Conservation (phyloP, 2,797 vertebrate species). For the Babyrousa celebensis region DNA sequence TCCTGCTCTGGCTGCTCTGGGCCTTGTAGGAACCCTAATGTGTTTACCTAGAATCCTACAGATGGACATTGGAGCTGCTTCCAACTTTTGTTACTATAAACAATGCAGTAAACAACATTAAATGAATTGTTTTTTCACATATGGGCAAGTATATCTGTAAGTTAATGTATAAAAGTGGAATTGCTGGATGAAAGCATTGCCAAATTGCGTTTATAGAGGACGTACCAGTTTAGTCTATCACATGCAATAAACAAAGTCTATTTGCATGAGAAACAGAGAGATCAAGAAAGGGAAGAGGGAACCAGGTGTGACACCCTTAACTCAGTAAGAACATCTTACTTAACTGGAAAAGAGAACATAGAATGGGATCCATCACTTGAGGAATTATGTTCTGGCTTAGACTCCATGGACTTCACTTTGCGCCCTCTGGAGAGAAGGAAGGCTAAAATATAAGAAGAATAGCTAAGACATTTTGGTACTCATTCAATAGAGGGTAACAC, state of each 20-base stretch:
- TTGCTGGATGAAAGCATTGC: slow-evolving; percentile 20
- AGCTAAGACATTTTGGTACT: not conserved
- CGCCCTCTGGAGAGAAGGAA: slow-evolving; percentile 5
- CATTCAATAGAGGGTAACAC: not conserved
- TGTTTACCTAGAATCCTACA: not conserved
- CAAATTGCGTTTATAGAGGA: not conserved
- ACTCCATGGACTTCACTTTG: not conserved
- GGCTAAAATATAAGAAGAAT: slow-evolving; percentile 4
- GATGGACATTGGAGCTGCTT: not conserved
- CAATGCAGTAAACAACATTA: slow-evolving; percentile 40
- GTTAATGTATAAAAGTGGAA: slow-evolving; percentile 57
- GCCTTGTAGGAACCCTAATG: not conserved
- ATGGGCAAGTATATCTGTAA: not conserved
- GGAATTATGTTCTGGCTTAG: not conserved
- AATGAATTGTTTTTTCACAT: slow-evolving; percentile 13
- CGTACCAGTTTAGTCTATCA: not conserved
- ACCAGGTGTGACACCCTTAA: not conserved
- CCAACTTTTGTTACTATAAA: slow-evolving; percentile 33
- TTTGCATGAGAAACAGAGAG: slow-evolving; percentile 20
- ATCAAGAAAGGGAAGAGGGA: slow-evolving; percentile 25
- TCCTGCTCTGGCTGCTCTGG: slow-evolving; percentile 38
- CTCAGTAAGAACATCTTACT: not conserved
- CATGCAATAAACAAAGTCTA: slow-evolving; percentile 18
- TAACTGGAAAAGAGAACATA: slow-evolving; percentile 10
- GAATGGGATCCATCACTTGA: not conserved